Evolutionary conservation across 2,797 vertebrate genomes (phyloP).

Genomic region (Rhincodon typus): DNA sequence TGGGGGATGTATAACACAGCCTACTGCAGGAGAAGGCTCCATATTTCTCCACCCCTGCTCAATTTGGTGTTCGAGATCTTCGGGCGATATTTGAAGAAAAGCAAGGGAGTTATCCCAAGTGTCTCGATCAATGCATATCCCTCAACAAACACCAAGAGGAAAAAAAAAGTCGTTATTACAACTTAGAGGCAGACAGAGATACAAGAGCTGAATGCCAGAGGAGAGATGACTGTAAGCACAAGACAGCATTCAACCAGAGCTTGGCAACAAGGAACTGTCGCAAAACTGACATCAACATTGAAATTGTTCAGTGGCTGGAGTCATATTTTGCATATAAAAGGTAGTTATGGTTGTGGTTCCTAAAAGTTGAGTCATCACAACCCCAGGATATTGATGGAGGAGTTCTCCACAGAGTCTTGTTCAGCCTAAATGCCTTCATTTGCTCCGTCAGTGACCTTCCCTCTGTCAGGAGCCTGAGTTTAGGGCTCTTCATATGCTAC

Average conservation of each 20-base stretch:
- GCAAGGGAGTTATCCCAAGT: too few species aligned
- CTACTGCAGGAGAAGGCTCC: neutral
- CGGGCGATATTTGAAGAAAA: neutral
- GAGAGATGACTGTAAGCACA: neutral
- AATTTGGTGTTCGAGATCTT: neutral
- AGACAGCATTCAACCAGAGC: neutral
- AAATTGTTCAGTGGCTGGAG: neutral
- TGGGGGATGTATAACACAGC: neutral
- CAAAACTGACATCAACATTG: neutral
- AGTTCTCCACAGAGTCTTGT: neutral
- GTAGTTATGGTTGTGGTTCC: neutral
- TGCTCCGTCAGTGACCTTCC: neutral
- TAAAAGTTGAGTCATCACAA: neutral
- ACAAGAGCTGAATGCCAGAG: neutral
- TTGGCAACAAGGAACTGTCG: neutral
- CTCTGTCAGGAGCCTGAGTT: neutral
- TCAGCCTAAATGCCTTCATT: neutral
- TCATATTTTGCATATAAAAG: too few species aligned
- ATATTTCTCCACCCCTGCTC: neutral
- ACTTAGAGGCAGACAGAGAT: neutral
- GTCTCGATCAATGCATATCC: too few species aligned
- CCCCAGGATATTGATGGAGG: neutral
- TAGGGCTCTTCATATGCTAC: neutral
- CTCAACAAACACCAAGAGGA: too few species aligned
- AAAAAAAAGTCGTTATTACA: neutral